Percentiles rank a stretch among this genome's conserved stretches.
phyloP scores from a whole-genome alignment of 2,888 invertebrate species.

The Ormyrus labotus region DNA sequence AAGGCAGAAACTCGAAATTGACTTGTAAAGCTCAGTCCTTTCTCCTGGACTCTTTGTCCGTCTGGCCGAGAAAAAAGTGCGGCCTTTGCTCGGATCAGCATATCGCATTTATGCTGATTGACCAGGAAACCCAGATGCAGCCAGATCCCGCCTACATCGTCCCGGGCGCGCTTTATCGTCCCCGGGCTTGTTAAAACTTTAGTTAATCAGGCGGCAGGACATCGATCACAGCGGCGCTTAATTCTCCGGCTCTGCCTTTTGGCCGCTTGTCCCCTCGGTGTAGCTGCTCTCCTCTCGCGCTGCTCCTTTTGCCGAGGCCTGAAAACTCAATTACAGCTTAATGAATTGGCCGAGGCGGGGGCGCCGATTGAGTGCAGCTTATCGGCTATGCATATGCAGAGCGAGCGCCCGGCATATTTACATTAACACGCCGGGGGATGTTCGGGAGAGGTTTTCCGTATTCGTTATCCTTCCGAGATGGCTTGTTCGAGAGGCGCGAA shows the following conservation, averaged over 20 bases:
- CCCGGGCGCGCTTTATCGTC: conserved; percentile 59
- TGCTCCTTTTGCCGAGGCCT: conserved; percentile 58
- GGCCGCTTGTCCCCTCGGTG: background rate
- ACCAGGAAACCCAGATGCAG: conserved; percentile 61
- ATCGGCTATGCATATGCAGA: background rate
- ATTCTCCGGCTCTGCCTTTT: conserved; percentile 61
- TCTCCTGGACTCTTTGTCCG: conserved; percentile 36
- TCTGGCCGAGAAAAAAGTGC: conserved; percentile 54
- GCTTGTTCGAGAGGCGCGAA: too few relatives aligned
- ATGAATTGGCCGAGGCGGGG: conserved; percentile 69
- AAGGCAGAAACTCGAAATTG: conserved; percentile 54
- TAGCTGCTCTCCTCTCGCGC: conserved; percentile 2
- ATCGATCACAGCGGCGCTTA: conserved; percentile 72
- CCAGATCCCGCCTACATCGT: conserved; percentile 64
- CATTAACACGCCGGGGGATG: background rate
- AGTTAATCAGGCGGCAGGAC: conserved; percentile 73
- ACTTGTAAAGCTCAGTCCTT: conserved; percentile 66
- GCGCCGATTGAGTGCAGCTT: background rate
- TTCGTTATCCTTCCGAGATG: too few relatives aligned
- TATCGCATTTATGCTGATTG: conserved; percentile 68
- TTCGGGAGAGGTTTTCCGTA: too few relatives aligned
- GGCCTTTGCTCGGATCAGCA: conserved; percentile 47
- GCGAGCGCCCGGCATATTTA: background rate
- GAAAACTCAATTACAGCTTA: conserved; percentile 76
- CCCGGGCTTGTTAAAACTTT: conserved; percentile 72